Percentiles rank a stretch among this genome's conserved stretches.
Evolutionary conservation across 2,797 vertebrate species (phyloP).

Genomic region (Enteromius radiatus): DNA sequence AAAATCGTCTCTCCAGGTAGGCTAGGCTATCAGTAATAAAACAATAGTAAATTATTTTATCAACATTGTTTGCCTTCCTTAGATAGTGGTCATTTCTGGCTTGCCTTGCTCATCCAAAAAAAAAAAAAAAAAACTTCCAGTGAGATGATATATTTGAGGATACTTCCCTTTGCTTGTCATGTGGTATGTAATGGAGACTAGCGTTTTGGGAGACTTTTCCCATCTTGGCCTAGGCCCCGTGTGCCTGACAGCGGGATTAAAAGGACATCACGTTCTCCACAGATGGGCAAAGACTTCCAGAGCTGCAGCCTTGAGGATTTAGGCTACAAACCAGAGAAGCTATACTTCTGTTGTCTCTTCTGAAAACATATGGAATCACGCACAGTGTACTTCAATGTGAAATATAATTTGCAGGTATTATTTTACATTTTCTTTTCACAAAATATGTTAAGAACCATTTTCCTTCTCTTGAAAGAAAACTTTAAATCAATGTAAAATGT

Average conservation of each 20-base stretch:
- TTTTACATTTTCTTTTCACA: constrained; percentile 2
- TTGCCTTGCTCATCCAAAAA: background rate
- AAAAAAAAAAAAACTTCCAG: background rate
- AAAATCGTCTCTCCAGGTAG: background rate
- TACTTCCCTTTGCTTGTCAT: constrained; percentile 13
- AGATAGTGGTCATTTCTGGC: background rate
- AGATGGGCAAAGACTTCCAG: constrained; percentile 38
- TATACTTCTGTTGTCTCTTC: background rate
- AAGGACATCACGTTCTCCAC: constrained; percentile 25
- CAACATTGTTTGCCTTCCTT: background rate
- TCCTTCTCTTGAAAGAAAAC: background rate
- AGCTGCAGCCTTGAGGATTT: constrained; percentile 27
- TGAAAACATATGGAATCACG: background rate
- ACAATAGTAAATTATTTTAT: background rate
- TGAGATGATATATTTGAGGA: constrained; percentile 1
- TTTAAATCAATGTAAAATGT: background rate
- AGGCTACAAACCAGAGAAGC: background rate
- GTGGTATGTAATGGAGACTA: constrained; percentile 6
- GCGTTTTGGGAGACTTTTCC: constrained; percentile 7
- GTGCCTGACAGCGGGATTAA: constrained; percentile 33
- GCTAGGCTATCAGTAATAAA: background rate
- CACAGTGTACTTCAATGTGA: too few species aligned
- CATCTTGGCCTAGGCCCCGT: constrained; percentile 1
- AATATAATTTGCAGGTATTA: background rate
- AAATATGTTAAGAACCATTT: background rate